These are phyloP conservation scores for Cyanistes caeruleus DNA, from an alignment of 2,113 vertebrate species.

Conservation along the genomic window DNA sequence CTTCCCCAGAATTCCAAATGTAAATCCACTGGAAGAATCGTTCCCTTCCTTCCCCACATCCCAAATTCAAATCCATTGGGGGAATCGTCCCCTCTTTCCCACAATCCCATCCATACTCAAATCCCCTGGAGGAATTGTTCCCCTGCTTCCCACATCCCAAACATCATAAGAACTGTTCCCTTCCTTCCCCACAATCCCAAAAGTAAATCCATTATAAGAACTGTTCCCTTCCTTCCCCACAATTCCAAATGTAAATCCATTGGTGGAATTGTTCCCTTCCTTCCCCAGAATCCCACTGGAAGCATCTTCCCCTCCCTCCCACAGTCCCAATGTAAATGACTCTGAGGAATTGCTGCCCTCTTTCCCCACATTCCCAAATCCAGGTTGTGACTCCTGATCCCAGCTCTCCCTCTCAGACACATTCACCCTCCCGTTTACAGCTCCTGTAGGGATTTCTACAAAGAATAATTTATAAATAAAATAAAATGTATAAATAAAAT, in stretches of 20 bases:
- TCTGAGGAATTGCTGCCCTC: not conserved
- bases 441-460: not conserved
- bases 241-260: not conserved
- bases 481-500: no score
- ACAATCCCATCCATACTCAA: not conserved
- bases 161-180: no score
- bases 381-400: not conserved
- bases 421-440: not conserved
- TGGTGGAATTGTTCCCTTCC: not conserved
- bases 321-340: not conserved
- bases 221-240: accelerated
- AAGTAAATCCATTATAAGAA: not conserved
- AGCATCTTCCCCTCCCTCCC: not conserved
- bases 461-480: no score
- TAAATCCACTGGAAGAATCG: not conserved
- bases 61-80: not conserved
- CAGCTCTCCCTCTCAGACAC: not conserved
- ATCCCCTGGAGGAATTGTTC: not conserved
- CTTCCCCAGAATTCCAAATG: not conserved
- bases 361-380: not conserved
- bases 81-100: not conserved
- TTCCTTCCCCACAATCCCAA: not conserved
- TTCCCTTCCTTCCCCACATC: not conserved
- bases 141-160: not conserved
- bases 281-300: not conserved